Evolutionary conservation across 2,113 vertebrate genomes (phyloP).

Genomic region (Passer montanus): DNA sequence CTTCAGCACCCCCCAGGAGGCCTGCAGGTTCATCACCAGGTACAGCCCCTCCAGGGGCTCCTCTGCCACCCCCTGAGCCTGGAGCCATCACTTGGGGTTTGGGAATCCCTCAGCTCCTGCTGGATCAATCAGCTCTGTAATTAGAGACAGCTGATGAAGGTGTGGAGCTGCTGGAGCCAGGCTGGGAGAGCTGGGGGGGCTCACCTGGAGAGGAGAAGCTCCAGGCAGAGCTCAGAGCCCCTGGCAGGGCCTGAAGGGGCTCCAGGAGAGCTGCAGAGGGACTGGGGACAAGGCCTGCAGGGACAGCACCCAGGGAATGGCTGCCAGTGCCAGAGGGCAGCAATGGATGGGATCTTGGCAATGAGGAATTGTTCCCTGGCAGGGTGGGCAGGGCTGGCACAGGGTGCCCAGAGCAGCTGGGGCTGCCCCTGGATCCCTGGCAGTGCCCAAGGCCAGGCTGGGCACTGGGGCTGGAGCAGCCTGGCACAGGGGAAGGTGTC

Average conservation of each 20-base stretch:
- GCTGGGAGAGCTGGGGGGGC: background rate
- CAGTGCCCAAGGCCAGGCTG: background rate
- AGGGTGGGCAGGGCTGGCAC: background rate
- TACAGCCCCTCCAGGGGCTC: background rate
- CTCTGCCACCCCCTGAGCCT: background rate
- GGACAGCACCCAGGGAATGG: background rate
- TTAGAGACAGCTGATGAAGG: background rate
- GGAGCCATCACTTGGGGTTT: no score
- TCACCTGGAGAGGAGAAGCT: background rate
- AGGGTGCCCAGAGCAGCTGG: background rate
- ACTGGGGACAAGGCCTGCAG: background rate
- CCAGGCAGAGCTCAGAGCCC: background rate
- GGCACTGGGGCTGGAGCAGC: background rate
- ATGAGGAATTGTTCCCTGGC: background rate
- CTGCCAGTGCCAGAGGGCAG: background rate
- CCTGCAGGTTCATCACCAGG: conserved; percentile 84
- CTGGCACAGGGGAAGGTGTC: background rate
- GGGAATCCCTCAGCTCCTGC: background rate
- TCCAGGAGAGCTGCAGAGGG: background rate
- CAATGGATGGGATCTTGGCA: background rate
- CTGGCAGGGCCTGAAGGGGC: background rate
- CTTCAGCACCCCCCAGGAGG: conserved; percentile 79
- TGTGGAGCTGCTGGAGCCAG: background rate
- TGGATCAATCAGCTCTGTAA: background rate
- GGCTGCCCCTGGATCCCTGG: background rate